phyloP scores from a whole-genome alignment of 1,140 invertebrate genomes.

The Panulirus ornatus region DNA sequence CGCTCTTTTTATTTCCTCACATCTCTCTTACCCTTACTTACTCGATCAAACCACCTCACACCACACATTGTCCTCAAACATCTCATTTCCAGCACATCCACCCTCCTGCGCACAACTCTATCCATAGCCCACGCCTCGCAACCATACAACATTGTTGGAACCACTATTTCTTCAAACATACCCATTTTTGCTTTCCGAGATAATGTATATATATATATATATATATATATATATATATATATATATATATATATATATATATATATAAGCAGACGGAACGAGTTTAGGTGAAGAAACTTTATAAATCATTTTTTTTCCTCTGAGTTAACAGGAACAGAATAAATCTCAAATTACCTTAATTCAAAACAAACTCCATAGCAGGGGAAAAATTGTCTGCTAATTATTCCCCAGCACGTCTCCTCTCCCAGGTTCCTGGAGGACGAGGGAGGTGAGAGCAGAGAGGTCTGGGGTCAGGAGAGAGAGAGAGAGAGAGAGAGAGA shows the following conservation, averaged over 20 bases:
- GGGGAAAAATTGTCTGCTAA: conserved; percentile 30
- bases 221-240: conserved; percentile 11
- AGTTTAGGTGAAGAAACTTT: conserved; percentile 13
- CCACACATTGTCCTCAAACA: too few species aligned
- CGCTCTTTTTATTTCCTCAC: too few species aligned
- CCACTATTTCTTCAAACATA: too few species aligned
- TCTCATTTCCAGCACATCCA: too few species aligned
- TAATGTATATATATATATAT: not conserved
- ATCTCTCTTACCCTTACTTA: too few species aligned
- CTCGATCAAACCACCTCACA: too few species aligned
- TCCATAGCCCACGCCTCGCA: too few species aligned
- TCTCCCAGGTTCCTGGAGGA: too few species aligned
- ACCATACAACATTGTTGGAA: too few species aligned
- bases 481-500: conserved; percentile 33
- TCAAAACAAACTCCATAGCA: not conserved
- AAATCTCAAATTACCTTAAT: conserved; percentile 46
- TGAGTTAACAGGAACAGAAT: not conserved
- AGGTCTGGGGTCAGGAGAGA: not conserved
- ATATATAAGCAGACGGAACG: conserved; percentile 26
- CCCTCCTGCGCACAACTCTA: too few species aligned
- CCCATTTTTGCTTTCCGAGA: too few species aligned
- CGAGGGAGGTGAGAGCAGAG: too few species aligned
- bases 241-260: conserved; percentile 37
- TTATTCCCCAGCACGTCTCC: conserved; percentile 19
- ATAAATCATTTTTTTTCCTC: not conserved